Evolutionary conservation across 2,113 vertebrate genomes (phyloP).

Genomic region (Peucedramus taeniatus): DNA sequence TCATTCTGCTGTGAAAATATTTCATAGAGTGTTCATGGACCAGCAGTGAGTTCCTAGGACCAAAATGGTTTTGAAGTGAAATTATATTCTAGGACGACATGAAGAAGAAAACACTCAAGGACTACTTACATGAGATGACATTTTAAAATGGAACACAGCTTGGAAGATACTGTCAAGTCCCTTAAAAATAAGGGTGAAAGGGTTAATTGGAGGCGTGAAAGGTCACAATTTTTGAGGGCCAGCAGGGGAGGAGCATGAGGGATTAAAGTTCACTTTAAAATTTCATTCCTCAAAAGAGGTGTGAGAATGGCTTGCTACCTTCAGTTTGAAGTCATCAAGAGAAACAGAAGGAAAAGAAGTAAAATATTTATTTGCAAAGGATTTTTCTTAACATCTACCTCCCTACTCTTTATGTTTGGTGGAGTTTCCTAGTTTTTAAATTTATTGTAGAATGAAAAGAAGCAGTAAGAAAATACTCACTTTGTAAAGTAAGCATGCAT

Average conservation of each 20-base stretch:
- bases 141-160: not conserved
- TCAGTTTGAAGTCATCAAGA: not conserved
- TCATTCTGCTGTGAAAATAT: not conserved
- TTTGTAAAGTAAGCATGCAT: not conserved
- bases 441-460: not conserved
- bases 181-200: not conserved
- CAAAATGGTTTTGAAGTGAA: not conserved
- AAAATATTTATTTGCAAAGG: not conserved
- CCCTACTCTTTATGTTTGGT: not conserved
- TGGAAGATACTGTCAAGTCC: not conserved
- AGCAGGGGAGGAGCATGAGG: not conserved
- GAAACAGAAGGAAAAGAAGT: not conserved
- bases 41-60: not conserved
- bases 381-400: not conserved
- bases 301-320: not conserved
- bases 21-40: not conserved
- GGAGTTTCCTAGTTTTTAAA: not conserved
- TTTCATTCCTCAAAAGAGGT: not conserved
- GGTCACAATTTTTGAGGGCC: not conserved
- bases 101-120: not conserved
- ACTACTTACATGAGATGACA: not conserved
- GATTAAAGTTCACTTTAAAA: not conserved
- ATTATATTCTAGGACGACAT: not conserved
- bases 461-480: not conserved
- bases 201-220: not conserved